Conservation (phyloP, 1,140 invertebrate genomes). For the Eriosoma lanigerum region DNA sequence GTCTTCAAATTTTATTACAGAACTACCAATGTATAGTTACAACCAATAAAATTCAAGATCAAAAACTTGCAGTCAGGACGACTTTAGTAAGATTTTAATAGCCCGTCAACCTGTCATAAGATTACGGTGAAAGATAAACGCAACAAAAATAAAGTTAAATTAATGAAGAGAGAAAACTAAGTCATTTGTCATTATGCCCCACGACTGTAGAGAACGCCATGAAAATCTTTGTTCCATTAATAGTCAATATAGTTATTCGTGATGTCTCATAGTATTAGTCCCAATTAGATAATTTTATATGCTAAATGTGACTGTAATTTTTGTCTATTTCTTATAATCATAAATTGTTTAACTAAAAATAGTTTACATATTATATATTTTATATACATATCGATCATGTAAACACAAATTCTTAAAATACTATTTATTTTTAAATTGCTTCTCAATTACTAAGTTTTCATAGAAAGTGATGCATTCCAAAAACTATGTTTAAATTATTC, state of each 20-base stretch:
- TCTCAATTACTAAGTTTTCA: not conserved
- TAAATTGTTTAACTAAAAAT: not conserved
- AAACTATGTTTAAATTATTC: not conserved
- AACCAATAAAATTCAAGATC: conserved; percentile 33
- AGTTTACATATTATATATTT: not conserved
- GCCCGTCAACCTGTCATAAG: conserved; percentile 37
- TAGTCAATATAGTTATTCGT: not conserved
- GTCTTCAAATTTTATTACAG: not conserved
- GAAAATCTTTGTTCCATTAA: not conserved
- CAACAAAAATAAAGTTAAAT: conserved; percentile 13
- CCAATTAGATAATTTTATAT: not conserved
- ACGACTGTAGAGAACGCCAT: not conserved
- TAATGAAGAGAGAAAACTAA: conserved; percentile 33
- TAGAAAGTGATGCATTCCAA: not conserved
- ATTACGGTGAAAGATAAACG: conserved; percentile 32
- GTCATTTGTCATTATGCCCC: conserved; percentile 11
- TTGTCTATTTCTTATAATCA: not conserved
- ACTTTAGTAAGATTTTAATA: conserved; percentile 32
- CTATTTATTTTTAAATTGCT: no score
- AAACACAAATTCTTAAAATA: not conserved
- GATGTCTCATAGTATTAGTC: not conserved
- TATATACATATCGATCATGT: not conserved
- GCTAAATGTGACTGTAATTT: not conserved
- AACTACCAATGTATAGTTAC: not conserved
- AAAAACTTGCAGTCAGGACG: conserved; percentile 14